These are phyloP conservation scores for Acrobasis consociella DNA, from an alignment of 2,888 invertebrate species.

Conservation along the genomic window DNA sequence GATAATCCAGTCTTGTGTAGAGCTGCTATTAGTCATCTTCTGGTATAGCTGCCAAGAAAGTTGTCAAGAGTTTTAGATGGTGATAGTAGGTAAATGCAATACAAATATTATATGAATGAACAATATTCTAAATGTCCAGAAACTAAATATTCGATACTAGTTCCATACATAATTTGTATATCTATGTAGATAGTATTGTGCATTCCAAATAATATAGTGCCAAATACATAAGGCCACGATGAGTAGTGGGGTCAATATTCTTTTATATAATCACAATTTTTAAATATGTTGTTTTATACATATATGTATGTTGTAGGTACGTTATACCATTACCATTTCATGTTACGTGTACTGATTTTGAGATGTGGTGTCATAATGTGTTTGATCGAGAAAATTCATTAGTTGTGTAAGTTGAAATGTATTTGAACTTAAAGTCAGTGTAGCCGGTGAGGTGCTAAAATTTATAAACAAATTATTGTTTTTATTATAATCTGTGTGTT, in stretches of 20 bases:
- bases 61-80: constrained; percentile 28
- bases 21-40: neutral
- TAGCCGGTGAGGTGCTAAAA: constrained; percentile 78
- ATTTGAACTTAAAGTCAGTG: constrained; percentile 50
- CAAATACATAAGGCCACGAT: constrained; percentile 68
- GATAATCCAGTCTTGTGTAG: neutral
- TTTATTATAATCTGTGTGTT: constrained; percentile 55
- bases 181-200: constrained; percentile 68
- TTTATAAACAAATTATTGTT: constrained; percentile 56
- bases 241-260: constrained; percentile 52
- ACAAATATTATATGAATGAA: constrained; percentile 38
- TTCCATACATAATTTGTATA: constrained; percentile 56
- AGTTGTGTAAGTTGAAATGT: constrained; percentile 54
- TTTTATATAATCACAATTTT: constrained; percentile 71
- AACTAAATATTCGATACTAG: constrained; percentile 42
- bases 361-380: constrained; percentile 56
- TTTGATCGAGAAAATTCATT: constrained; percentile 53
- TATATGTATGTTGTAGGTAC: constrained; percentile 47
- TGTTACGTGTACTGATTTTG: constrained; percentile 61
- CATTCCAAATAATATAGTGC: constrained; percentile 79
- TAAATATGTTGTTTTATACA: constrained; percentile 48
- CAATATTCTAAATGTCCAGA: constrained; percentile 53
- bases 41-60: neutral
- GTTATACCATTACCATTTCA: constrained; percentile 46
- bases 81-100: constrained; percentile 41